Base-by-base conservation (phyloP, 2,797 vertebrate genomes). In the Triplophysa bombifrons region DNA sequence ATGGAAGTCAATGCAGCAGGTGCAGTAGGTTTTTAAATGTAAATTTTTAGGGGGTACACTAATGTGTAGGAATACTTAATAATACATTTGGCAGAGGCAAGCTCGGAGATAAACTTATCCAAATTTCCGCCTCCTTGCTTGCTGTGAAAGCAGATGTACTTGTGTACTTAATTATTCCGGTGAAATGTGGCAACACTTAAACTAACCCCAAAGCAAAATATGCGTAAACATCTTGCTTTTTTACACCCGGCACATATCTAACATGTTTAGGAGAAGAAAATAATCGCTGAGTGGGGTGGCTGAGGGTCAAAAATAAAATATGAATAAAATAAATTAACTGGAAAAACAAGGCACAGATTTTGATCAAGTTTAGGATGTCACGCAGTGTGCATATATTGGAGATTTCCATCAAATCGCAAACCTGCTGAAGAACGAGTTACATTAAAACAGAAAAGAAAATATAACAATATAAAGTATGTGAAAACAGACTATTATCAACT, bases 201-300 rank as follows among this genome's bases (percentile, higher is more conserved):
- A 63, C 27, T 63, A 13, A 60, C 56, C 60, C 14, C 60, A 63
- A 61, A 30, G 60, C 60, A 30, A 60, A 58, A 27, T 60, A 22
- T 16, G 14, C 22, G 6, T 61, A 61, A 61, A 30, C 13, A 27
- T 61, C 58, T 7, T 2, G 14, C n/a, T 16, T 63, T 34, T 63
- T 30, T 8, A 63, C 1, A 34, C 8, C 4, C 13, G 17, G 27
- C 17, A 25, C 13, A 61, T 34, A 17, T 61, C 13, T 63, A 63
- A 16, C 60, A 30, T 9, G 25, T 27, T 61, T 61, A 16, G 25
- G 1, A 14, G 5, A 61, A 16, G 25, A 63, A 30, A 30, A 63
- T 63, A 8, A 61, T 61, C 27, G 27, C 27, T 30, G 27, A 30
- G 27, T 27, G 27, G 1, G 11, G 20, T 4, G 3, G 22, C 12